phyloP scores from a whole-genome alignment of 2,113 vertebrate genomes.

The Pelecanoides urinatrix region DNA sequence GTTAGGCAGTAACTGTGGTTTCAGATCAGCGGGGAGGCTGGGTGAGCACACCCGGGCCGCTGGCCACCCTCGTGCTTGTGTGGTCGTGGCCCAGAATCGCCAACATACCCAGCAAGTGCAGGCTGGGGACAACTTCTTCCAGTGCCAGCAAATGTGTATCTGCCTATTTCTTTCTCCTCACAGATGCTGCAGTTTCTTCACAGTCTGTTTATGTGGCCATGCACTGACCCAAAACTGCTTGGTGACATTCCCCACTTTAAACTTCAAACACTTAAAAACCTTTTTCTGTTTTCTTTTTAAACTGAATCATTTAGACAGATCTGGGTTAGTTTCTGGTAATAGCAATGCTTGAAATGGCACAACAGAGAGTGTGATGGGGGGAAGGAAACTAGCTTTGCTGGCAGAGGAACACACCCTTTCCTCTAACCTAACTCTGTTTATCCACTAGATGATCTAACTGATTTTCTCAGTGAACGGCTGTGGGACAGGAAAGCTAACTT shows the following conservation, averaged over 20 bases:
- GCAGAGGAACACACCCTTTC: not conserved
- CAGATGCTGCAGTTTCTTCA: not conserved
- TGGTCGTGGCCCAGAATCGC: not conserved
- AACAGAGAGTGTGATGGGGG: not conserved
- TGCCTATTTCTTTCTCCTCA: not conserved
- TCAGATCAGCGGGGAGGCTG: not conserved
- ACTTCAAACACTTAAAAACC: not conserved
- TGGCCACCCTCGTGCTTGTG: accelerated
- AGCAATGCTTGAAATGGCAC: not conserved
- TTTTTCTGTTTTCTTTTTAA: not conserved
- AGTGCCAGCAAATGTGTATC: accelerated
- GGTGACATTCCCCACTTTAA: not conserved
- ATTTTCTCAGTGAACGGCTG: not conserved
- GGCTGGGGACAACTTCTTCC: not conserved
- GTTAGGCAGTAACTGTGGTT: not conserved
- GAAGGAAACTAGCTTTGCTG: not conserved
- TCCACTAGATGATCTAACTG: not conserved
- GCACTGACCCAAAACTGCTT: not conserved
- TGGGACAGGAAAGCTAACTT: not conserved
- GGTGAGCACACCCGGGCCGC: not conserved
- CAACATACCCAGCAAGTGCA: accelerated
- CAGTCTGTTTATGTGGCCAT: not conserved
- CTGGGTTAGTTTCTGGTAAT: not conserved
- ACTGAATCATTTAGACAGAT: not conserved
- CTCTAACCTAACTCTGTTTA: conserved; percentile 10